Evolutionary conservation across 1,140 invertebrate genomes (phyloP).

Genomic region (Hestina assimilis): DNA sequence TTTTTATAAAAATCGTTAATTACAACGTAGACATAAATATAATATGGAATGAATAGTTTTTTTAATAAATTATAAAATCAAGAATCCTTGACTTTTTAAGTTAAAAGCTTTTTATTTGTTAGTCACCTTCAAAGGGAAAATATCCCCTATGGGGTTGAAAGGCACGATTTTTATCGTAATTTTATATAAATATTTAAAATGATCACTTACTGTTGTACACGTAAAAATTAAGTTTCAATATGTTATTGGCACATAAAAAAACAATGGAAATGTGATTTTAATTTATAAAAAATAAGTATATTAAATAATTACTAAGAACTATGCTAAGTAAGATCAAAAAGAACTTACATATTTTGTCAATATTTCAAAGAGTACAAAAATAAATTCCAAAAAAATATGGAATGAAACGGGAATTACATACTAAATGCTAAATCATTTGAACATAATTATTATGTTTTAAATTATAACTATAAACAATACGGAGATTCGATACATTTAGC

Average conservation of each 20-base stretch:
- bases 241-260: conserved; percentile 20
- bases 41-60: conserved; percentile 67
- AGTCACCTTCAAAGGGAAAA: conserved; percentile 47
- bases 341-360: conserved; percentile 31
- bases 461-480: conserved; percentile 13
- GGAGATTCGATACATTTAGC: not conserved
- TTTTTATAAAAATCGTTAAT: conserved; percentile 63
- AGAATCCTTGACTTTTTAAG: conserved; percentile 34
- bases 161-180: conserved; percentile 50
- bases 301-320: not conserved
- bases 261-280: conserved; percentile 2
- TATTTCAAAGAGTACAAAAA: conserved; percentile 42
- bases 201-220: not conserved
- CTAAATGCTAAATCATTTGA: conserved; percentile 20
- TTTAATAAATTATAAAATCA: conserved; percentile 49
- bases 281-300: conserved; percentile 6
- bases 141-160: conserved; percentile 53
- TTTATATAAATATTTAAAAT: conserved; percentile 6
- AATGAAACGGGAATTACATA: conserved; percentile 50
- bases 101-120: conserved; percentile 28
- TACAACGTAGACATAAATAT: conserved; percentile 62
- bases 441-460: not conserved
- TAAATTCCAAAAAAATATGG: conserved; percentile 49
- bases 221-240: conserved; percentile 16
- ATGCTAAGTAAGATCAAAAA: conserved; percentile 32